These are phyloP conservation scores for Endotricha flammealis DNA, from an alignment of 2,888 invertebrate species.

Conservation along the genomic window DNA sequence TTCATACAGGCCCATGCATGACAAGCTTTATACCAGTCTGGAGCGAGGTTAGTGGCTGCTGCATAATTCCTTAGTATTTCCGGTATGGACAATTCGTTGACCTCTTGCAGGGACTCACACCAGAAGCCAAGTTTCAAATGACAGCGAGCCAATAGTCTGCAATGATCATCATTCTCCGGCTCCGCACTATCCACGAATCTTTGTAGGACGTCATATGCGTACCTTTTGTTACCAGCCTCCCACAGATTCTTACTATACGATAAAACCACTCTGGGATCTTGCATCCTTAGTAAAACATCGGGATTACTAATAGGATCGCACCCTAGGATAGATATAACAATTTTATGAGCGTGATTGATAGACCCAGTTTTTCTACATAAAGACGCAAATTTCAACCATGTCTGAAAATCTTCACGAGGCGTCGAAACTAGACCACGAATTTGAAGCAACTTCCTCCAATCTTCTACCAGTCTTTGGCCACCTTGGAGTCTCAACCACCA, in stretches of 20 bases:
- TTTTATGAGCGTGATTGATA: conserved; percentile 92
- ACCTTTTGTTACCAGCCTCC: conserved; percentile 87
- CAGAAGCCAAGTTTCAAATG: conserved; percentile 96
- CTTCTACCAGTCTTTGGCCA: conserved; percentile 96
- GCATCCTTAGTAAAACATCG: conserved; percentile 83
- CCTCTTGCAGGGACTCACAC: conserved; percentile 92
- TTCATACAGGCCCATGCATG: conserved; percentile 99
- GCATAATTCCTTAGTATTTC: conserved; percentile 86
- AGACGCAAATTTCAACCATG: conserved; percentile 98
- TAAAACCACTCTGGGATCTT: conserved; percentile 91
- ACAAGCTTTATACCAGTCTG: conserved; percentile 98
- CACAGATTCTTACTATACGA: conserved; percentile 98
- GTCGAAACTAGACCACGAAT: conserved; percentile 94
- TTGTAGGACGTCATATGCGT: conserved; percentile 87
- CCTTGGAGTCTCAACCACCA: conserved; percentile 98
- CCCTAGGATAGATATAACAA: conserved; percentile 89
- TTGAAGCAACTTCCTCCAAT: conserved; percentile 98
- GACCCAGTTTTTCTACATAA: conserved; percentile 95
- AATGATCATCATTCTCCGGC: conserved; percentile 74
- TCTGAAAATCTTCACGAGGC: conserved; percentile 95
- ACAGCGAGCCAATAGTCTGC: conserved; percentile 85
- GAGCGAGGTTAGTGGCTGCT: conserved; percentile 89
- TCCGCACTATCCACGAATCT: conserved; percentile 82
- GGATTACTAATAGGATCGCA: conserved; percentile 86
- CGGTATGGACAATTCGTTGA: conserved; percentile 87